Evolutionary conservation across 1,140 invertebrate genomes (phyloP).

Genomic region (Penaeus chinensis): DNA sequence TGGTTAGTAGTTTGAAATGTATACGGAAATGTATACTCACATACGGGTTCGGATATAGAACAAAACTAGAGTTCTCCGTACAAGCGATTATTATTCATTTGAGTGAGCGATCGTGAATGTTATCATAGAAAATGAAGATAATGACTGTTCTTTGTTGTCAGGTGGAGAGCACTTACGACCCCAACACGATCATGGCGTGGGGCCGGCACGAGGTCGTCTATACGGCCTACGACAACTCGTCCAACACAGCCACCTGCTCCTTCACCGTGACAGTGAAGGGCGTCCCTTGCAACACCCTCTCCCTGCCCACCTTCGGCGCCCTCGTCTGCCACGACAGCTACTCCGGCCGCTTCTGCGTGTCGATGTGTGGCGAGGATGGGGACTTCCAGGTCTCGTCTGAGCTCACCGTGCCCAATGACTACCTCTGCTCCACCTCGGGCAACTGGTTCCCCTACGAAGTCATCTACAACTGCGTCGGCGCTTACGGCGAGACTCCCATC

Average conservation of each 20-base stretch:
- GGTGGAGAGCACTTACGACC: slow-evolving; percentile 15
- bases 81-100: too few species aligned
- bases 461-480: slow-evolving; percentile 6
- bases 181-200: neutral
- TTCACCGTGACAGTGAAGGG: neutral
- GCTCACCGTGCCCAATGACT: slow-evolving; percentile 10
- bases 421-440: slow-evolving; percentile 24
- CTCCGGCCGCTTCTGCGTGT: slow-evolving; percentile 11
- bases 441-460: slow-evolving; percentile 24
- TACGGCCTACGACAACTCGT: slow-evolving; percentile 14
- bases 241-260: slow-evolving; percentile 3
- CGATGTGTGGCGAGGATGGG: neutral
- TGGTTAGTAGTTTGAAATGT: too few species aligned
- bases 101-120: too few species aligned
- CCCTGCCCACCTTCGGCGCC: neutral
- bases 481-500: neutral
- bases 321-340: neutral
- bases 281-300: neutral
- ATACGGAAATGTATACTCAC: too few species aligned
- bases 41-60: too few species aligned
- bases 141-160: neutral
- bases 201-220: neutral
- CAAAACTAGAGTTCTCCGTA: too few species aligned
- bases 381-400: slow-evolving; percentile 12
- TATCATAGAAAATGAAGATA: too few species aligned